Evolutionary conservation across 64 coral and sea anemone species (phyloP), one percentile per base, ranked within the genome.

Genomic region (Dendrophyllia cribrosa): DNA sequence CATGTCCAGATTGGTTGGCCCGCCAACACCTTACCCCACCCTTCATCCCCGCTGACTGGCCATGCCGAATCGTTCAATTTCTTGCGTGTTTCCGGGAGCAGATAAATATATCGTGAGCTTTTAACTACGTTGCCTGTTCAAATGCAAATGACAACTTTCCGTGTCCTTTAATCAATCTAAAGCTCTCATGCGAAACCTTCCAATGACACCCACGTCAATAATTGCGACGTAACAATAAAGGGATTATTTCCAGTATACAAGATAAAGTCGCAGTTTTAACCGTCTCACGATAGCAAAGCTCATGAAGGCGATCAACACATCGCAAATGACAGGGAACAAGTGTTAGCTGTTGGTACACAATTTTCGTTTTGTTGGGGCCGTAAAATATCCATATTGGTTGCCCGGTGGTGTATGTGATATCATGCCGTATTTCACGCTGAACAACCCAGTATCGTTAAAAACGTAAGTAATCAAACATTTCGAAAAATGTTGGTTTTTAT

Each of bases 391-490:
- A 25, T 74, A 10, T 50, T 17, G 9, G 14, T 2, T 17, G 1
- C 45, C 43, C 44, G 44, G 72, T 19, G 46, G 72, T 75, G 44
- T 49, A 56, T 34, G 10, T 5, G 53, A 82, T 68, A 84, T 9
- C 3, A 84, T 84, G 80, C 80, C 80, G 44, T 25, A 66, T 67
- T 84, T 67, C 58, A 84, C 17, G 60, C 20, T 84, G 20, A 24
- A 84, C 3, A 84, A 52, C 58, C 80, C 80, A 50, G 62, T 84
- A 17, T 43, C 60, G 7, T 48, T 84, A 9, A 84, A 68, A 68
- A 84, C 15, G 80, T 84, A 50, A 84, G 80, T 68, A 68, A 1
- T 22, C 3, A 3, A 50, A 3, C 48, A 0, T 43, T 49, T 12
- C 9, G 72, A 75, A 20, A 20, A 5, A 47, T 45, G 44, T 50